Evolutionary conservation across 1,140 invertebrate genomes (phyloP), one percentile per base, ranked within the genome.

Genomic region (Drosophila pseudoobscura): DNA sequence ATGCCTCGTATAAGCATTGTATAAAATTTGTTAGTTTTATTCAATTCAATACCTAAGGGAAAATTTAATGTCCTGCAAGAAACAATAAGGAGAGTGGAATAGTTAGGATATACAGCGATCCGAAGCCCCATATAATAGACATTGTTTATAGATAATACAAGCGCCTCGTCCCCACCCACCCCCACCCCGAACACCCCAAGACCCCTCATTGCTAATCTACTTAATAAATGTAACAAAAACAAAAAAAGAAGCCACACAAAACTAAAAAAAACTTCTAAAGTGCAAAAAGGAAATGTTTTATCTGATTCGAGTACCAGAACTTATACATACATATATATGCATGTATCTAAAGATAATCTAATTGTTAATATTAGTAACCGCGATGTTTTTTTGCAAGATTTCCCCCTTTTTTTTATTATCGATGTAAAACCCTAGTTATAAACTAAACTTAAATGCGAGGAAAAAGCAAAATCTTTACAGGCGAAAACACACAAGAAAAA

Each of bases 341-440:
- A 39, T 11, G 11, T 13, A 39, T 39, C 35, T 39, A 39, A 13
- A 13, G 35, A 39, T 39, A 39, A 39, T 39, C 35, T 39, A 71
- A 77, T 60, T 57, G 24, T 75, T 54, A 69, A 71, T 60, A 66
- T 68, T 79, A 84, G 82, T 75, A 68, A 82, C 47, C 58, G 59
- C 59, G 29, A 88, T 66, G 63, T 70, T 83, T 82, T 82, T 26
- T 88, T 88, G 72, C 61, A 68, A 79, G 46, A 79, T 83, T 83
- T 83, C 72, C 69, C 71, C 24, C 4, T 5, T 80, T 88, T 87
- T 88, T 77, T 76, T 68, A 84, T 78, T 88, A 83, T 88, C 59
- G 70, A 83, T 83, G 83, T 88, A 88, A 80, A 80, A 77, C 58
- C 72, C 68, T 88, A 88, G 83, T 69, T 87, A 64, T 87, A 82